A percentile compares a stretch with the other conserved stretches of the same genome.
Evolutionary conservation across 2,113 vertebrate genomes (phyloP).

Genomic region (Petaurus breviceps): DNA sequence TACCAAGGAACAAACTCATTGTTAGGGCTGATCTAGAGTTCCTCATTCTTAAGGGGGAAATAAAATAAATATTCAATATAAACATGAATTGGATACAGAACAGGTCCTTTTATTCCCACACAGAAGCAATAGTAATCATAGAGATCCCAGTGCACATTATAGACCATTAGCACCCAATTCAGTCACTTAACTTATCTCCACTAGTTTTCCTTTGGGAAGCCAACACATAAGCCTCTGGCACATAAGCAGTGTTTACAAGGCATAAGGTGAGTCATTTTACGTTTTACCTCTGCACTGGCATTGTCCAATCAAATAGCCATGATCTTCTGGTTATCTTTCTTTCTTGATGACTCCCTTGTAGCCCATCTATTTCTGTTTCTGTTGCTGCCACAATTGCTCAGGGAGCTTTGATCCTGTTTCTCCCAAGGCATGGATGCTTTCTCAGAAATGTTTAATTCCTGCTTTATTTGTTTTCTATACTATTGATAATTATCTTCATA

Average conservation of each 20-base stretch:
- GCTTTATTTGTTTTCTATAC: not conserved
- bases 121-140: not conserved
- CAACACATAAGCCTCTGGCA: not conserved
- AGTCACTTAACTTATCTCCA: not conserved
- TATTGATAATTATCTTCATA: not conserved
- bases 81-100: not conserved
- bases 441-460: not conserved
- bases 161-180: not conserved
- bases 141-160: not conserved
- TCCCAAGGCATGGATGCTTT: not conserved
- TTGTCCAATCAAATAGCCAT: not conserved
- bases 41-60: not conserved
- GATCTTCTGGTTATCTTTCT: not conserved
- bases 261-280: not conserved
- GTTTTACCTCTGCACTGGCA: not conserved
- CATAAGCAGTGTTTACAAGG: not conserved
- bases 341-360: not conserved
- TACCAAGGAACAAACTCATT: not conserved
- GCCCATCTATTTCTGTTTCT: not conserved
- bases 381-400: not conserved
- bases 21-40: not conserved
- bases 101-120: not conserved
- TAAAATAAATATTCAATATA: not conserved
- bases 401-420: not conserved
- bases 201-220: not conserved